Evolutionary conservation across 2,797 vertebrate species (phyloP), one percentile per base, ranked within the genome.

Genomic region (Emys orbicularis): DNA sequence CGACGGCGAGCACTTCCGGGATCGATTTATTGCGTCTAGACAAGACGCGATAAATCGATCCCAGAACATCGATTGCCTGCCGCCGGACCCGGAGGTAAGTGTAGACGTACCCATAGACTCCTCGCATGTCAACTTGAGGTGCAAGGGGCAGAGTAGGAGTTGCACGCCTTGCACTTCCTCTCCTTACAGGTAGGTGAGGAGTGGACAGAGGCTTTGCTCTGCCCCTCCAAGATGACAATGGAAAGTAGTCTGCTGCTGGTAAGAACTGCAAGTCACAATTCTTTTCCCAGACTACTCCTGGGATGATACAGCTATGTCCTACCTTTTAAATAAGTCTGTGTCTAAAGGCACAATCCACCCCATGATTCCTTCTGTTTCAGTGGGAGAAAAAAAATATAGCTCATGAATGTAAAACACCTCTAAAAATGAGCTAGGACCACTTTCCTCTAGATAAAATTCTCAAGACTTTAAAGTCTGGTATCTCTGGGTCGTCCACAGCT

Each of bases 371-470:
- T 0, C 81, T 77, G 65, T 25, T 34, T 54, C 34, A 0, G 29
- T 2, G 53, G n/a, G 41, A 90, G 21, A 1, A 47, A 84, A 84
- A 34, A 37, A 41, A 37, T 37, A 68, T 68, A 68, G 52, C 37
- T 74, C 41, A 76, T 76, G 27, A 47, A 47, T 76, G 44, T 76
- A 44, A 76, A 44, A 13, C 11, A 44, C 12, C 37, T 86, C 54
- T 76, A 81, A 21, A 15, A 0, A 0, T 50, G 57, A 76, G 13
- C 47, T 56, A 27, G 8, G 29, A 16, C 86, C 52, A 5, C 29
- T 87, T 91, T 1, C 3, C 19, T 80, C 4, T 44, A 23, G 5
- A 13, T 5, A 79, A 86, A 92, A 2, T 0, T 5, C 77, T 94
- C 49, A 29, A 5, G 12, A 81, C 89, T 93, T 94, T 86, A 6